A percentile compares a stretch with the other conserved stretches of the same genome.
phyloP scores from a whole-genome alignment of 2,888 invertebrate genomes.

The Apocheima hispidaria region DNA sequence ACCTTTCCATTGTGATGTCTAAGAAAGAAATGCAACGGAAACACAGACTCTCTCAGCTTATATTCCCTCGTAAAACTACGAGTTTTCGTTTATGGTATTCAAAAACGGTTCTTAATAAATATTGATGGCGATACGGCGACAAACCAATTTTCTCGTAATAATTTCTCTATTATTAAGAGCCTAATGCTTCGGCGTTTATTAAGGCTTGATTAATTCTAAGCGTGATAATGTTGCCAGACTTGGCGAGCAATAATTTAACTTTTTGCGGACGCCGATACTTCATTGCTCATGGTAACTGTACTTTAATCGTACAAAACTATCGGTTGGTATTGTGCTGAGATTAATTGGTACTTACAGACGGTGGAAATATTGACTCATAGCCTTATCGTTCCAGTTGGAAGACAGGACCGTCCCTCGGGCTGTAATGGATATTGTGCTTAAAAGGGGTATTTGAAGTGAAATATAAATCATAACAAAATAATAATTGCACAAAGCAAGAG shows the following conservation, averaged over 20 bases:
- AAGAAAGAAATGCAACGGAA: slow-evolving; percentile 63
- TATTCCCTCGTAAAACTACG: slow-evolving; percentile 67
- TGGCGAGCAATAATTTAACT: slow-evolving; percentile 36
- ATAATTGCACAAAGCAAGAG: not conserved
- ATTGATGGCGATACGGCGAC: slow-evolving; percentile 57
- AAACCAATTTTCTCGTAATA: slow-evolving; percentile 56
- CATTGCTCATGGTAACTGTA: slow-evolving; percentile 43
- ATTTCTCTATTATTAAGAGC: slow-evolving; percentile 65
- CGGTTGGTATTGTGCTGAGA: slow-evolving; percentile 34
- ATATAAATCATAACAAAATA: slow-evolving; percentile 7
- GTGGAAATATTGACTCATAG: slow-evolving; percentile 8
- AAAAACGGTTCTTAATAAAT: slow-evolving; percentile 71
- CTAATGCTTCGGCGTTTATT: slow-evolving; percentile 47
- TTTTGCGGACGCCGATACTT: slow-evolving; percentile 36
- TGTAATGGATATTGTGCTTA: slow-evolving; percentile 14
- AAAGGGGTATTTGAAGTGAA: slow-evolving; percentile 13
- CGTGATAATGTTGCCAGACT: slow-evolving; percentile 33
- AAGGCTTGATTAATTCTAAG: slow-evolving; percentile 42
- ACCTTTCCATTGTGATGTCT: slow-evolving; percentile 62
- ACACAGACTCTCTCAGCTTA: slow-evolving; percentile 61
- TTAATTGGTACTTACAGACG: slow-evolving; percentile 24
- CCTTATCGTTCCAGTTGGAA: not conserved
- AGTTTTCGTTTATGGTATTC: slow-evolving; percentile 60
- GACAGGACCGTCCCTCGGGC: slow-evolving; percentile 10
- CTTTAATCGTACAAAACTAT: slow-evolving; percentile 40